Conservation (phyloP, 2,797 vertebrate genomes). For the Pseudotriccus pelzelni region DNA sequence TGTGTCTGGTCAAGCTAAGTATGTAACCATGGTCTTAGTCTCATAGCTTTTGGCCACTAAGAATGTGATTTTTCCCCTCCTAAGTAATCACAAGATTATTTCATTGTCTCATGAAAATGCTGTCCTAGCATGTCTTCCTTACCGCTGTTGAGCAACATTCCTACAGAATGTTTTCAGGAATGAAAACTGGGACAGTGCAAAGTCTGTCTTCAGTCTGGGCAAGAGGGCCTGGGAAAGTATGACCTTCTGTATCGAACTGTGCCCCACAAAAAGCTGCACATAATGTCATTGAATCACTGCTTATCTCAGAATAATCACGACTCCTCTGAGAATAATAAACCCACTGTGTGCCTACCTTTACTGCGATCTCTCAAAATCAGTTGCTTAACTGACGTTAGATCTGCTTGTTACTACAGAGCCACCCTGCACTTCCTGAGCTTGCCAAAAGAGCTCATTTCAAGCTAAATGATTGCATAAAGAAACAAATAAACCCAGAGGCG, state of each 20-base stretch:
- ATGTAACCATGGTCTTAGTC: background rate
- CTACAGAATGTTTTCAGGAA: slow-evolving; percentile 65
- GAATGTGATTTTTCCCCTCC: background rate
- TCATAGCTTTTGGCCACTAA: slow-evolving; percentile 2
- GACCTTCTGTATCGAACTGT: slow-evolving; percentile 33
- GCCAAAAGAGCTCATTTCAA: slow-evolving; percentile 68
- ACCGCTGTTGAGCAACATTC: slow-evolving; percentile 61
- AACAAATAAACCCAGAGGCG: slow-evolving; percentile 57
- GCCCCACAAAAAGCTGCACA: slow-evolving; percentile 23
- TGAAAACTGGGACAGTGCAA: slow-evolving; percentile 57
- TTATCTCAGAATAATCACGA: slow-evolving; percentile 62
- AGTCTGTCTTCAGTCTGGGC: slow-evolving; percentile 39
- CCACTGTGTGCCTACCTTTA: slow-evolving; percentile 54
- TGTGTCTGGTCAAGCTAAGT: background rate
- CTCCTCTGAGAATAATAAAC: slow-evolving; percentile 71
- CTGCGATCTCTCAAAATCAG: slow-evolving; percentile 35
- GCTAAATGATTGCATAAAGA: slow-evolving; percentile 68
- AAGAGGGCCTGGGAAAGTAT: slow-evolving; percentile 68
- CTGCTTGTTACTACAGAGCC: slow-evolving; percentile 36
- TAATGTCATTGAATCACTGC: slow-evolving; percentile 50
- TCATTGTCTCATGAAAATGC: slow-evolving; percentile 2
- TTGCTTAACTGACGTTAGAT: slow-evolving; percentile 22
- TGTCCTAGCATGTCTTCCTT: slow-evolving; percentile 48
- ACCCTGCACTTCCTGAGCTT: slow-evolving; percentile 7
- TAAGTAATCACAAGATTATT: background rate